Percentiles rank a stretch among this genome's conserved stretches.
Evolutionary conservation across 2,113 vertebrate genomes (phyloP).

Genomic region (Halichoeres trimaculatus): DNA sequence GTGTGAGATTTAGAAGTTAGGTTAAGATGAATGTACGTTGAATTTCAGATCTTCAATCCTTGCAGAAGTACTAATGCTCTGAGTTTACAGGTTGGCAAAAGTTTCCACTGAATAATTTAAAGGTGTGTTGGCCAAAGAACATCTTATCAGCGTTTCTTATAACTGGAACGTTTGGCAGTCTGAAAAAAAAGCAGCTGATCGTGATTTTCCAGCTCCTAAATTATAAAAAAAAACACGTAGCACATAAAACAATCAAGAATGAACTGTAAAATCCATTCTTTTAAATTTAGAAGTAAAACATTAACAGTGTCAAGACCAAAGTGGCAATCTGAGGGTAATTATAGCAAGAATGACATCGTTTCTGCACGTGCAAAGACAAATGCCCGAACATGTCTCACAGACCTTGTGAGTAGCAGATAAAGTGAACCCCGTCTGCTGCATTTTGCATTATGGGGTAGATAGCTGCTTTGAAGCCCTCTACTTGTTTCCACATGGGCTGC

Average conservation of each 20-base stretch:
- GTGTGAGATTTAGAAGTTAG: too few species aligned
- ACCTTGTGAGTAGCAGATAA: slow-evolving; percentile 89
- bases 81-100: not conserved
- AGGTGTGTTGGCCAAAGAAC: not conserved
- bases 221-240: slow-evolving; percentile 3
- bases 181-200: not conserved
- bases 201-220: slow-evolving; percentile 12
- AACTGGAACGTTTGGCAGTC: slow-evolving; percentile 5
- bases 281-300: not conserved
- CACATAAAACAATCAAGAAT: slow-evolving; percentile 1
- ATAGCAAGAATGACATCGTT: not conserved
- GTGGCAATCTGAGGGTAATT: not conserved
- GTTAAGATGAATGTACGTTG: too few species aligned
- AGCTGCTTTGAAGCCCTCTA: slow-evolving; percentile 88
- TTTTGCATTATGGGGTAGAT: slow-evolving; percentile 91
- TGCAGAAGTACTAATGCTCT: too few species aligned
- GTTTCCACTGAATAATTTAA: not conserved
- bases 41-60: too few species aligned
- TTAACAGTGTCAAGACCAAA: not conserved
- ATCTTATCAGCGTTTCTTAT: not conserved
- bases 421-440: slow-evolving; percentile 86
- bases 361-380: slow-evolving; percentile 22
- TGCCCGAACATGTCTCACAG: slow-evolving; percentile 16
- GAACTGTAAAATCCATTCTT: not conserved
- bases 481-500: slow-evolving; percentile 91